Evolutionary conservation across 2,888 invertebrate species (phyloP), one percentile per base, ranked within the genome.

Genomic region (Philaethria dido): DNA sequence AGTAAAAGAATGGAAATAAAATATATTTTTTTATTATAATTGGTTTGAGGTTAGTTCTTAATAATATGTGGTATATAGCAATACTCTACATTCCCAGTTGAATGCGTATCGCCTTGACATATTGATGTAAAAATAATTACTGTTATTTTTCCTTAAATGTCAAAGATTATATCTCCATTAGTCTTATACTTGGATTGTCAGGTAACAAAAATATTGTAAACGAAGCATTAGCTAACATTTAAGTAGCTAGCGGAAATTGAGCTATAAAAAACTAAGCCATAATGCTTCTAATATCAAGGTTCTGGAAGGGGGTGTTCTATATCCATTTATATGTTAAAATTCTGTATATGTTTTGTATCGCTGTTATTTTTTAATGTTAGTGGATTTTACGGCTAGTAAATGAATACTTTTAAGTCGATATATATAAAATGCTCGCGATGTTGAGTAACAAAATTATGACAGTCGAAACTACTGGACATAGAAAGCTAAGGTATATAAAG

Each of bases 221-320:
- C 57, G 22, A 16, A 52, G 4, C 29, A 16, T 52, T 52, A 33
- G 33, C n/a, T 57, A 16, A 16, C 42, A 16, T 57, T 57, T 42
- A 42, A 39, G 42, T 42, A 9, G n/a, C 42, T 42, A 57, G 1
- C 57, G 57, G 57, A 57, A 57, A 57, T 57, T 57, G 42, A 57
- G 42, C 57, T 22, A 57, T 57, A 25, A 57, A 44, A 54, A 42
- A 42, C 22, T 42, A 16, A 42, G 9, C 57, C 42, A 11, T 42
- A 42, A 57, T 42, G 25, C 42, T 14, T 20, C 11, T 39, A 57
- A 57, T 25, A 57, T 57, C 25, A 42, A 57, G 22, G 42, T 5
- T 1, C 11, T 25, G 22, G 22, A 57, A 22, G 57, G n/a, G 22
- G 42, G 42, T 22, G 20, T 8, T 20, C 8, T n/a, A 22, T 22